phyloP scores from a whole-genome alignment of 2,797 vertebrate genomes.

The Gephyroberyx darwinii region DNA sequence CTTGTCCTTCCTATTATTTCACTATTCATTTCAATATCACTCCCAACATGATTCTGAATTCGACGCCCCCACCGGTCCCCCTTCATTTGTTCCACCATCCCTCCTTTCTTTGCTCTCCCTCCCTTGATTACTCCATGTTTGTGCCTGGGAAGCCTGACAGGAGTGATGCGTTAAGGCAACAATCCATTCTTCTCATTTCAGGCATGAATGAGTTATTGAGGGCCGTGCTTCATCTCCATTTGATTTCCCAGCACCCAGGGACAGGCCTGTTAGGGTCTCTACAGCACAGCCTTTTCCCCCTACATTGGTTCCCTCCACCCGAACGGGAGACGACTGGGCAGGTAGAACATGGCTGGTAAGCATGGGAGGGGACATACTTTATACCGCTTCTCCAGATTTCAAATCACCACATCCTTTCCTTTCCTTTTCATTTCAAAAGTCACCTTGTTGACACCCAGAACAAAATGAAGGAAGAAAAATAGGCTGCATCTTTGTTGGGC shows the following conservation, averaged over 20 bases:
- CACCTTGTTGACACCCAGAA: conserved; percentile 1
- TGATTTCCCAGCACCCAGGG: conserved; percentile 34
- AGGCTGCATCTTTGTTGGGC: background rate
- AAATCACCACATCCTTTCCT: background rate
- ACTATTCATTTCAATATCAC: background rate
- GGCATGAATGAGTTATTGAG: conserved; percentile 60
- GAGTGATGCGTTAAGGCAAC: conserved; percentile 25
- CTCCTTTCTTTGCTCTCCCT: conserved; percentile 9
- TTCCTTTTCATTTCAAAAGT: conserved; percentile 9
- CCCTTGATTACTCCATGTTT: background rate
- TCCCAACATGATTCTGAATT: background rate
- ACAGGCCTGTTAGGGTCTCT: conserved; percentile 8
- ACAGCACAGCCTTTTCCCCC: conserved; percentile 3
- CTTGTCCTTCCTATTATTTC: background rate
- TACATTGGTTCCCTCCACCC: background rate
- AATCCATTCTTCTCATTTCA: conserved; percentile 61
- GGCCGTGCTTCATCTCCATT: conserved; percentile 27
- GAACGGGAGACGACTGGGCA: background rate
- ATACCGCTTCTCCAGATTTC: background rate
- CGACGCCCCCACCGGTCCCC: background rate
- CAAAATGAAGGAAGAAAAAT: background rate
- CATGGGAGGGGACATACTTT: background rate
- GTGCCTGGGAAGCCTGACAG: conserved; percentile 11
- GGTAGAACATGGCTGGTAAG: background rate
- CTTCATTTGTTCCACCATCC: background rate